A percentile compares a stretch with the other conserved stretches of the same genome.
Conservation (phyloP, 2,113 vertebrate genomes). For the Albula goreensis region DNA sequence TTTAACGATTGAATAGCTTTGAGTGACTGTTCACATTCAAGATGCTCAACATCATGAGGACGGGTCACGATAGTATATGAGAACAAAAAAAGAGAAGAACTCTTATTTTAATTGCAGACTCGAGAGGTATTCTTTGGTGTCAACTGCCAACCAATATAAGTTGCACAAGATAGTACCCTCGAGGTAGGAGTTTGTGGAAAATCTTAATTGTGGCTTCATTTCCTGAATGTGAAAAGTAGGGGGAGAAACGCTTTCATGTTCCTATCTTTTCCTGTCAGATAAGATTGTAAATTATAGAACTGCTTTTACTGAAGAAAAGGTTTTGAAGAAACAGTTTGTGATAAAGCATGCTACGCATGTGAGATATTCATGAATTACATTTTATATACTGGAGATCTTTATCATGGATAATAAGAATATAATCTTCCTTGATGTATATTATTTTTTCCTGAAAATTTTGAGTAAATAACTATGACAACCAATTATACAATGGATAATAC, state of each 20-base stretch:
- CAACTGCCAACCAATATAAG: not conserved
- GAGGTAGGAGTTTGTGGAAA: not conserved
- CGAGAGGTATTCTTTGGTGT: not conserved
- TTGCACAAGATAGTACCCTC: not conserved
- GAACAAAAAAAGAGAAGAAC: too few species aligned
- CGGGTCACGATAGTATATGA: too few species aligned
- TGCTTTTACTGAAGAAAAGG: not conserved
- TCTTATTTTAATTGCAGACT: too few species aligned
- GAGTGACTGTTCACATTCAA: not conserved
- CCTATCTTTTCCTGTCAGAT: not conserved
- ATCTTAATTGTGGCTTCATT: conserved; percentile 10
- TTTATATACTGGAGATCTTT: too few species aligned
- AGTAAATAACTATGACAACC: too few species aligned
- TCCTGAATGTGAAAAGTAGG: not conserved
- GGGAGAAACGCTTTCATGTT: not conserved
- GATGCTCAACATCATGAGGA: not conserved
- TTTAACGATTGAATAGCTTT: too few species aligned
- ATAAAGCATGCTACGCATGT: too few species aligned
- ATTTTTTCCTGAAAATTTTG: too few species aligned
- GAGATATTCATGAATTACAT: too few species aligned
- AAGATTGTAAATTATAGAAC: not conserved
- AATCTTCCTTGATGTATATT: too few species aligned
- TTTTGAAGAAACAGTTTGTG: not conserved
- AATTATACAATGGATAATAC: too few species aligned
- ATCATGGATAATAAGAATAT: too few species aligned